Base-by-base conservation (phyloP, 2,888 invertebrate genomes). In the Belgica antarctica region DNA sequence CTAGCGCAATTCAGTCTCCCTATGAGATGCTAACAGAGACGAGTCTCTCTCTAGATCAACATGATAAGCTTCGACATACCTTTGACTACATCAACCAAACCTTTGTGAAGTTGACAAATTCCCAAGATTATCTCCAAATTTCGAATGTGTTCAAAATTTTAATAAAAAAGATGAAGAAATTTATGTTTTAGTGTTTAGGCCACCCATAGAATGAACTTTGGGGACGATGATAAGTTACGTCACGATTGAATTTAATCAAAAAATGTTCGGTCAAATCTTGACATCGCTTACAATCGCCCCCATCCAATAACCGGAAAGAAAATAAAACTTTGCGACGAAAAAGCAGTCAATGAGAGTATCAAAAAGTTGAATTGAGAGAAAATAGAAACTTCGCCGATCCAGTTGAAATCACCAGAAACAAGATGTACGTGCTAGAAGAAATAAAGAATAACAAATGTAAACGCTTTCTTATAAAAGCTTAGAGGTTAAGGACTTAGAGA, bases 91-190 rank as follows among this genome's bases (percentile, higher is more conserved):
- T 15, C 52, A 52, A 8, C 52, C 4, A 2, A 17, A n/a, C n/a
- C n/a, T n/a, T n/a, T n/a, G n/a, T n/a, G n/a, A n/a, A n/a, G n/a
- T n/a, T n/a, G 46, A 4, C 15, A 17, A 46, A 12, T 12, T 12
- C 17, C 46, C 12, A 46, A 52, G 22, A 52, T 3, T 7, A n/a
- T 41, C 41, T 41, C 41, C 41, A 52, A 52, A 52, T 52, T 52
- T 22, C 19, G 52, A 17, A 59, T 59, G 59, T 59, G 59, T 59
- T 59, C 59, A 59, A 59, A 59, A 59, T 59, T 59, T 46, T 46
- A 46, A 46, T 7, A 12, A 46, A 46, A 46, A 46, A 46, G 46
- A 46, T 12, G 15, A 46, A 46, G 12, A 15, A 15, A 46, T 15
- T 12, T 46, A 46, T 46, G 5, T 46, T 46, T 46, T 12, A 46